Evolutionary conservation across 2,888 invertebrate genomes (phyloP), one percentile per base, ranked within the genome.

Genomic region (Orthosia gracilis): DNA sequence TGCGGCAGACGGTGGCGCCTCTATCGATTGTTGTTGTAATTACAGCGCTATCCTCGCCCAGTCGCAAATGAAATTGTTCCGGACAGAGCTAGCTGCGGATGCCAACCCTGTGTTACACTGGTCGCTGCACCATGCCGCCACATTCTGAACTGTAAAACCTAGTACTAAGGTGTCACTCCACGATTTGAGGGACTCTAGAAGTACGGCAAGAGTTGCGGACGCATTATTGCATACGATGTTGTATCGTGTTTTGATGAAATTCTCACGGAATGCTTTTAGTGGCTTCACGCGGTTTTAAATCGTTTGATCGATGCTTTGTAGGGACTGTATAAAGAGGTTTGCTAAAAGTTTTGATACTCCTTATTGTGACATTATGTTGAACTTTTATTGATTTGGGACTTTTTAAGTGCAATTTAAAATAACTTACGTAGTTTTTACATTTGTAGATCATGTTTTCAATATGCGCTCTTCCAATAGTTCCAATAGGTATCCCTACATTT

Each of bases 11-110:
- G 96, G 96, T 95, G 96, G 96, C 96, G 95, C 94, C 94, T 95
- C 95, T 95, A 96, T 96, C 96, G 96, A 96, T 96, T 96, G 96
- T 96, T 96, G 96, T 96, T 95, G 95, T 96, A 96, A 96, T 96
- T 96, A 96, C 95, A 94, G 93, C 95, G 95, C 95, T 95, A 95
- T 96, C 92, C 94, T 96, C 96, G 95, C 94, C 94, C 96, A 96
- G 94, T 96, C 94, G 95, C 96, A 96, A 96, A 96, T 96, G 96
- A 96, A 96, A 96, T 96, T 96, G 96, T 96, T 96, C 95, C 95
- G 95, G 94, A 94, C 93, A 94, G 94, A 94, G 93, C 95, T 92
- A 94, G 94, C 93, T 94, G 93, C 92, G 94, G 94, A 94, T 94
- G 93, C 94, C 95, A 92, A 92, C 92, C 90, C 93, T 91, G 91